Base-by-base conservation (phyloP, 2,113 vertebrate genomes). In the Pituophis catenifer region DNA sequence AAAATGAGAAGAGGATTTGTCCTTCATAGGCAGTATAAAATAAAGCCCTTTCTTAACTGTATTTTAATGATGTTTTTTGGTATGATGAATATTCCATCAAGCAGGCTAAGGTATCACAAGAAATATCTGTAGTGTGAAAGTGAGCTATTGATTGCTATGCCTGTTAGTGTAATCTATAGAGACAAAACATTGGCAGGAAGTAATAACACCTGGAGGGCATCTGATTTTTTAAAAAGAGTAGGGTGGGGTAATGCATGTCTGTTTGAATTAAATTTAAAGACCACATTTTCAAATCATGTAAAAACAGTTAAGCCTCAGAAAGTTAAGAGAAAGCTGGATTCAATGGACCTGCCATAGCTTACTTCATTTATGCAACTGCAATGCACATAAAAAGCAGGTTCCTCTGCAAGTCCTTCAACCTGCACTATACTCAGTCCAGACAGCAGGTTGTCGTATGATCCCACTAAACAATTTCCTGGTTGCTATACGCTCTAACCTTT, bases 111-210 rank as follows among this genome's bases (percentile, higher is more conserved):
- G 23, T 52, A 86, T n/a, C 86, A 91, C 15, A 94, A 86, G 90
- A 94, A 57, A 92, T 94, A 93, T 96, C 89, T 93, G 86, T 89
- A 94, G 86, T 92, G 48, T 95, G 62, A 90, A 92, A 89, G 91
- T 29, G 38, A 86, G 26, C 11, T 93, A 96, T 92, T 96, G 94
- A 97, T 93, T 95, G 90, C 89, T 86, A 93, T 91, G 54, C 90
- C 93, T 95, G 89, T 91, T 93, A 91, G 89, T 94, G 38, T 92
- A 96, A 94, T 24, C 91, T 88, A 91, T 93, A 86, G 91, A 96
- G 94, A 96, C 19, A 94, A 95, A 95, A 95, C 90, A 94, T 62
- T 94, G 48, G 87, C 93, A 92, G 93, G 92, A 92, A 97, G 70
- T 94, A 95, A 92, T 91, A 95, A 95, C 91, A 96, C 26, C 94